Conservation (phyloP, 2,888 invertebrate genomes). For the Liopterus haemorrhoidalis region DNA sequence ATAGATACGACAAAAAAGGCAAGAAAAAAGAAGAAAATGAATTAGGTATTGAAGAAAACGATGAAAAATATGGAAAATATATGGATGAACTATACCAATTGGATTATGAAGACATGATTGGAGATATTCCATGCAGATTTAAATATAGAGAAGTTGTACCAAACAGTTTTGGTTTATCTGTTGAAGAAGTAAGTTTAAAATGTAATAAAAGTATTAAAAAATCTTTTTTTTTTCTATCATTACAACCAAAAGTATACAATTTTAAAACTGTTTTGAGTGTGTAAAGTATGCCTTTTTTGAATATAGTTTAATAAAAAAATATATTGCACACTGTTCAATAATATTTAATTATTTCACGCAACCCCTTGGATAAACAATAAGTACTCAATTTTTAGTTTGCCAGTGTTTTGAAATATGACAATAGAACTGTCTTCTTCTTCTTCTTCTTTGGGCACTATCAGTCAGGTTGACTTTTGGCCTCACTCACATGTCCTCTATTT, state of each 20-base stretch:
- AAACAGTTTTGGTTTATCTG: slow-evolving; percentile 84
- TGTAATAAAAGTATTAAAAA: not conserved
- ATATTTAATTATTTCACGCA: not conserved
- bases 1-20: slow-evolving; percentile 68
- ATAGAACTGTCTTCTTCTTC: too few species aligned
- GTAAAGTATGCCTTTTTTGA: slow-evolving; percentile 1
- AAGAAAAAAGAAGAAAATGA: slow-evolving; percentile 68
- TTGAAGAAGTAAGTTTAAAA: slow-evolving; percentile 70
- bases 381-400: too few species aligned
- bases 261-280: too few species aligned
- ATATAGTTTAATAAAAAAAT: too few species aligned
- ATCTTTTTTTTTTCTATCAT: not conserved
- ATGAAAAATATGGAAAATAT: slow-evolving; percentile 75
- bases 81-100: slow-evolving; percentile 92
- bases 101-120: slow-evolving; percentile 94
- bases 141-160: slow-evolving; percentile 85
- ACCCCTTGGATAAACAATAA: too few species aligned
- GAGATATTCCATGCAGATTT: slow-evolving; percentile 84
- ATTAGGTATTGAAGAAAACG: slow-evolving; percentile 77
- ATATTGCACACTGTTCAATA: not conserved
- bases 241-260: not conserved
- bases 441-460: too few species aligned
- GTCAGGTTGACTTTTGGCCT: too few species aligned
- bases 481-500: too few species aligned
- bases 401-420: too few species aligned